Evolutionary conservation across 2,888 invertebrate genomes (phyloP).

Genomic region (Brachyptera risi): DNA sequence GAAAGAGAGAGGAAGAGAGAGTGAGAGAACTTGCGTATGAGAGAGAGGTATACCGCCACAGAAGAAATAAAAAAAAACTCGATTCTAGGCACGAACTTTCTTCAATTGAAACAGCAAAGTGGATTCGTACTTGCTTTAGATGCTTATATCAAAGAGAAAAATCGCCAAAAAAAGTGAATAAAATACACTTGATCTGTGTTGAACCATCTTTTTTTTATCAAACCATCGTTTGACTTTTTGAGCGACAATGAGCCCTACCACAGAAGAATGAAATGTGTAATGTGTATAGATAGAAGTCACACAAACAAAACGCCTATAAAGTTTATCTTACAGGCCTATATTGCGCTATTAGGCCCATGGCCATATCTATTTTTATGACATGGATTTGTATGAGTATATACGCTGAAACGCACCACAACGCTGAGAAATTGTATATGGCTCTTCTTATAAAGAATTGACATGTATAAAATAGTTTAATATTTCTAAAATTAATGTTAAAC

Average conservation of each 20-base stretch:
- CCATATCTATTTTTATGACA: no score
- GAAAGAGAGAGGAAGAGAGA: neutral
- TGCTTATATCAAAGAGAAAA: neutral
- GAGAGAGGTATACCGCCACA: no score
- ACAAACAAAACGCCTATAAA: no score
- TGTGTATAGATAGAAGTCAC: neutral
- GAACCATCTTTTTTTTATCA: neutral
- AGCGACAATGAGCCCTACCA: neutral
- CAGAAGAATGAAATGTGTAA: neutral
- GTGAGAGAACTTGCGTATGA: neutral
- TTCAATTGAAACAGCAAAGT: slow-evolving; percentile 7
- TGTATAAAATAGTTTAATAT: no score
- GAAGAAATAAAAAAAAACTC: neutral
- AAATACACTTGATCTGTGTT: neutral
- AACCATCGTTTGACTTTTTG: neutral
- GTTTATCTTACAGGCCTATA: no score
- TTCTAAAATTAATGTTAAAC: no score
- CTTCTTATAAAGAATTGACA: no score
- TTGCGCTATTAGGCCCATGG: no score
- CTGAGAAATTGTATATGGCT: no score
- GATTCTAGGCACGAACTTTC: neutral
- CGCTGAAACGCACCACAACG: no score
- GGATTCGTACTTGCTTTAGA: neutral
- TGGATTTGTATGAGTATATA: no score
- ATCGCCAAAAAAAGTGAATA: neutral